Evolutionary conservation across 2,113 vertebrate genomes (phyloP).

Genomic region (Aegotheles bennettii): DNA sequence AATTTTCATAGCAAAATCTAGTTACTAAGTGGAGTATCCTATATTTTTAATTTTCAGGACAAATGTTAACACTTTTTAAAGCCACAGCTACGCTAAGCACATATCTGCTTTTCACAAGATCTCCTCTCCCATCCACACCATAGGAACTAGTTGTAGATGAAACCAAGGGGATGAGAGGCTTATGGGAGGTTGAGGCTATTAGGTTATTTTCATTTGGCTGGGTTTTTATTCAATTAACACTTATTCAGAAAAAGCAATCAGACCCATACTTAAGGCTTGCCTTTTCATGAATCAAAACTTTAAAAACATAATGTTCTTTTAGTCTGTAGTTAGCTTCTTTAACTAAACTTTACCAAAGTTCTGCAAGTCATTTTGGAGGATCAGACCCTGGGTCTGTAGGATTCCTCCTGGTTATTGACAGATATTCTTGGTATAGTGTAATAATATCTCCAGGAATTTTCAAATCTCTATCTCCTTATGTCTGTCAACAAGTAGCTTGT

Average conservation of each 20-base stretch:
- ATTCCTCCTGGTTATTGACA: constrained; percentile 38
- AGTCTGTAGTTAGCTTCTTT: not conserved
- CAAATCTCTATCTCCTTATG: not conserved
- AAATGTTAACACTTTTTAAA: not conserved
- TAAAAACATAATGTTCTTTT: not conserved
- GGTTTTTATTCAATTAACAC: not conserved
- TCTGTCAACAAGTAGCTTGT: constrained; percentile 54
- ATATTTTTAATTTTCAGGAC: not conserved
- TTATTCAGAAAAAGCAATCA: not conserved
- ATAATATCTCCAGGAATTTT: constrained; percentile 63
- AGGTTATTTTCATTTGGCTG: not conserved
- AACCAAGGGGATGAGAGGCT: not conserved
- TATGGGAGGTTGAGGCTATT: not conserved
- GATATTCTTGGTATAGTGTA: constrained; percentile 61
- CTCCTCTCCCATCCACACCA: not conserved
- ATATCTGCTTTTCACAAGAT: not conserved
- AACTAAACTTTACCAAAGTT: not conserved
- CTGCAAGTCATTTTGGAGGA: not conserved
- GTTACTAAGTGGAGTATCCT: not conserved
- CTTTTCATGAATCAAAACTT: not conserved
- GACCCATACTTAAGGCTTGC: not conserved
- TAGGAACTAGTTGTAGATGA: not conserved
- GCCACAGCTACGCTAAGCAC: not conserved
- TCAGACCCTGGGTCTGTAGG: not conserved
- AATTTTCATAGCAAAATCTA: not conserved